phyloP scores from a whole-genome alignment of 2,113 vertebrate species.

The Grammomys surdaster region DNA sequence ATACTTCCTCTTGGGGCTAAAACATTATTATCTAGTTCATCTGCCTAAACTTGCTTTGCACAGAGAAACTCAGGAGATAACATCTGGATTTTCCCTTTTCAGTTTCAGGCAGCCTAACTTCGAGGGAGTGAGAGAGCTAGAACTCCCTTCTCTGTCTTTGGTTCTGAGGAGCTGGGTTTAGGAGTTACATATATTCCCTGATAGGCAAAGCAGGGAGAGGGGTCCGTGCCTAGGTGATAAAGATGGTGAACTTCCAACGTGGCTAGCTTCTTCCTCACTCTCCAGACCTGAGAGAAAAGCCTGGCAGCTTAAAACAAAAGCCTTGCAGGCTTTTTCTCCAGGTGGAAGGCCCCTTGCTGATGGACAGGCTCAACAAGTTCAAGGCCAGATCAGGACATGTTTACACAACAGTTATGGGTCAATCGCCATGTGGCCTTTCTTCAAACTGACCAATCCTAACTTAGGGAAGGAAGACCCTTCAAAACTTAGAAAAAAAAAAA shows the following conservation, averaged over 20 bases:
- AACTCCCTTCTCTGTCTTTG: slow-evolving; percentile 25
- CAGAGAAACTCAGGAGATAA: slow-evolving; percentile 24
- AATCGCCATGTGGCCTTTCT: neutral
- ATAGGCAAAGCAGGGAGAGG: neutral
- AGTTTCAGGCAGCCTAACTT: neutral
- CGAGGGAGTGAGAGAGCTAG: neutral
- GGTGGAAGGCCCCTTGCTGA: neutral
- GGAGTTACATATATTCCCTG: neutral
- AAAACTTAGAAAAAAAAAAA: neutral
- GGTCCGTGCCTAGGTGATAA: neutral
- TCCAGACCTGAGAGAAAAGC: neutral
- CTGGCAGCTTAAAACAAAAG: neutral
- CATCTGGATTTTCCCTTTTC: neutral
- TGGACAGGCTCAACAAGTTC: neutral
- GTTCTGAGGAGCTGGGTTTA: neutral
- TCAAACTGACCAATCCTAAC: neutral
- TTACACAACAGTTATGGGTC: neutral
- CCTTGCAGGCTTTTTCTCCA: too few relatives aligned
- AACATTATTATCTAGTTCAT: slow-evolving; percentile 43
- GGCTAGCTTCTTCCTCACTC: neutral
- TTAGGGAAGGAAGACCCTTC: neutral
- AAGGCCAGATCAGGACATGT: neutral
- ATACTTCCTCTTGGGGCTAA: slow-evolving; percentile 5
- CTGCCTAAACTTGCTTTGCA: slow-evolving; percentile 5
- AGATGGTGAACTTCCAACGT: neutral